Percentiles rank a stretch among this genome's conserved stretches.
phyloP scores from a whole-genome alignment of 2,797 vertebrate species.

The Malurus splendens region DNA sequence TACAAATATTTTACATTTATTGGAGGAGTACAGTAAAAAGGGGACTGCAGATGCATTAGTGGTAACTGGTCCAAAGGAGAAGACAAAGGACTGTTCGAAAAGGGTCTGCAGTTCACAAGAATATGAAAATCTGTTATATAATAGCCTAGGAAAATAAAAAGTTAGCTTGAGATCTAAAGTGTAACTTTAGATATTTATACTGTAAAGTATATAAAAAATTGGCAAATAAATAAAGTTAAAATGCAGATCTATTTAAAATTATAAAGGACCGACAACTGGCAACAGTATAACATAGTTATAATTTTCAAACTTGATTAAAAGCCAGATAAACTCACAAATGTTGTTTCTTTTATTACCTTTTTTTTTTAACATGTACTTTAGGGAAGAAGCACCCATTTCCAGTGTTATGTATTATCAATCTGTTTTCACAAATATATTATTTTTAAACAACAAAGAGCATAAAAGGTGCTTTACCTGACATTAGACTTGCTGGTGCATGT shows the following conservation, averaged over 20 bases:
- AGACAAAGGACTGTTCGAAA: slow-evolving; percentile 54
- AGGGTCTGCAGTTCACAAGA: slow-evolving; percentile 54
- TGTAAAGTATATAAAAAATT: slow-evolving; percentile 61
- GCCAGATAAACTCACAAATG: slow-evolving; percentile 28
- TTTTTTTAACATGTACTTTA: slow-evolving; percentile 33
- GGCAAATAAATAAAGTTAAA: slow-evolving; percentile 77
- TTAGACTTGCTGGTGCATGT: slow-evolving; percentile 50
- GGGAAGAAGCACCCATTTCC: slow-evolving; percentile 71
- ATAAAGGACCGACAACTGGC: slow-evolving; percentile 43
- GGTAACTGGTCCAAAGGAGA: slow-evolving; percentile 63
- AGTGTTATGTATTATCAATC: slow-evolving; percentile 66
- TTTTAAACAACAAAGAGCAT: slow-evolving; percentile 67
- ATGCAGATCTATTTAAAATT: slow-evolving; percentile 66
- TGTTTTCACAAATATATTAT: slow-evolving; percentile 74
- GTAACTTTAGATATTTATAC: slow-evolving; percentile 4
- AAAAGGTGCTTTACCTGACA: slow-evolving; percentile 69
- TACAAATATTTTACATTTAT: slow-evolving; percentile 80
- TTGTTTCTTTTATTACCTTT: neutral
- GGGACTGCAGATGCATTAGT: slow-evolving; percentile 58
- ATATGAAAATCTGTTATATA: slow-evolving; percentile 37
- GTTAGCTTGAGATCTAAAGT: slow-evolving; percentile 62
- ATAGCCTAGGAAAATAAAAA: slow-evolving; percentile 55
- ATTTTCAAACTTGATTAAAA: slow-evolving; percentile 56
- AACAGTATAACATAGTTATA: slow-evolving; percentile 29
- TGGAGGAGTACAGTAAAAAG: slow-evolving; percentile 76